These are phyloP conservation scores for Pherbina coryleti DNA, from an alignment of 2,888 invertebrate genomes.

Conservation along the genomic window DNA sequence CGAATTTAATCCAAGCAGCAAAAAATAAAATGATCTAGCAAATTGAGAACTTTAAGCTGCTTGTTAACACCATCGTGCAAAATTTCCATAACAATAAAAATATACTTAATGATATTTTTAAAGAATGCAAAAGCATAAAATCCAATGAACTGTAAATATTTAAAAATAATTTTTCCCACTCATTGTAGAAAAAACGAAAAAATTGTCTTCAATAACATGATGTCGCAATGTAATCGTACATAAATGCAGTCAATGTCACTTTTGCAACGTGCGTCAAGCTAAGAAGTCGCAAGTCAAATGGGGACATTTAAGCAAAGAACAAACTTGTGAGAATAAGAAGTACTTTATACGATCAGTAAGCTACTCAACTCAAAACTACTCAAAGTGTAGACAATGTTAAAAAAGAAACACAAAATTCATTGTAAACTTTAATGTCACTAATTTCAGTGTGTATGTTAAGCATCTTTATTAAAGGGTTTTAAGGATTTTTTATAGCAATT, in stretches of 20 bases:
- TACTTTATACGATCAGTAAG: not conserved
- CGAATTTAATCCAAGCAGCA: not conserved
- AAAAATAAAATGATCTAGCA: not conserved
- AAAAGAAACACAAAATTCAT: not conserved
- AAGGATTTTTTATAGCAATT: no score
- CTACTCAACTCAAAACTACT: not conserved
- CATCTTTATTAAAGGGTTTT: no score
- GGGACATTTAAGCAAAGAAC: not conserved
- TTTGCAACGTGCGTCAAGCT: not conserved
- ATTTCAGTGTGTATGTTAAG: no score
- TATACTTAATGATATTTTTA: not conserved
- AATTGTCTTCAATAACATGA: not conserved
- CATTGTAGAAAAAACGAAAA: not conserved
- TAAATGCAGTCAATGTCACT: slow-evolving; percentile 2
- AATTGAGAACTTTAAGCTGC: no score
- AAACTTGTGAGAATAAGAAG: not conserved
- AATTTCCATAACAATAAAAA: not conserved
- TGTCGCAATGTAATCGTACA: not conserved
- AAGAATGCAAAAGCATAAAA: not conserved
- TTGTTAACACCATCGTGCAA: not conserved
- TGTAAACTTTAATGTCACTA: no score
- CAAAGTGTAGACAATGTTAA: not conserved
- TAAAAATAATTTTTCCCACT: not conserved
- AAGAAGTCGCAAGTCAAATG: not conserved
- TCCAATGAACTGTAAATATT: not conserved